phyloP scores from a whole-genome alignment of 2,888 invertebrate species.

The Acronicta psi region DNA sequence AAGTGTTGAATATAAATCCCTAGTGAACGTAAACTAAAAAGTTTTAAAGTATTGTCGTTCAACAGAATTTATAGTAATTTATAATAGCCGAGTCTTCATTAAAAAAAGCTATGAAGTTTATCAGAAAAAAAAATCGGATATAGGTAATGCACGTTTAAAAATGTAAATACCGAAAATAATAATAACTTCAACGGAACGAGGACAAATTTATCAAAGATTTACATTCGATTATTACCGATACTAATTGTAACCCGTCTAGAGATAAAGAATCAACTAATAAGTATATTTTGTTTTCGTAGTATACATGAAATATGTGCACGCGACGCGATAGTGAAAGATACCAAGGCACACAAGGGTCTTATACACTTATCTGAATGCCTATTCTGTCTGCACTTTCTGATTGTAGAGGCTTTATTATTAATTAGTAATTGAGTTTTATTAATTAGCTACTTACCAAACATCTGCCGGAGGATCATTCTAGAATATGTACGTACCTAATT shows the following conservation, averaged over 20 bases:
- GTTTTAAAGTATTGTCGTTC: too few species aligned
- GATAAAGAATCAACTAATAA: conserved; percentile 23
- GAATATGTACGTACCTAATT: background rate
- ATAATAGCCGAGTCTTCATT: too few species aligned
- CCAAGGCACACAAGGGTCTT: conserved; percentile 1
- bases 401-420: conserved; percentile 11
- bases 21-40: too few species aligned
- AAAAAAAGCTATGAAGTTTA: too few species aligned
- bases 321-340: conserved; percentile 42
- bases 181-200: background rate
- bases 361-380: conserved; percentile 17
- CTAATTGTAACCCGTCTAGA: conserved; percentile 29
- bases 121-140: too few species aligned
- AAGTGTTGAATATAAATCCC: too few species aligned
- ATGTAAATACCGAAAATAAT: background rate
- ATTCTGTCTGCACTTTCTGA: conserved; percentile 27
- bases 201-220: conserved; percentile 17
- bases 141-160: too few species aligned
- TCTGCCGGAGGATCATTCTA: too few species aligned
- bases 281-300: conserved; percentile 15
- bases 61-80: too few species aligned
- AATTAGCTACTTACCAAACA: background rate
- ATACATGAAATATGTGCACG: conserved; percentile 24
- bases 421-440: conserved; percentile 1
- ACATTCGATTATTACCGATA: conserved; percentile 11